A percentile compares a stretch with the other conserved stretches of the same genome.
These are phyloP conservation scores for Pygoscelis antarcticus DNA, from an alignment of 2,113 vertebrate species.

Conservation along the genomic window DNA sequence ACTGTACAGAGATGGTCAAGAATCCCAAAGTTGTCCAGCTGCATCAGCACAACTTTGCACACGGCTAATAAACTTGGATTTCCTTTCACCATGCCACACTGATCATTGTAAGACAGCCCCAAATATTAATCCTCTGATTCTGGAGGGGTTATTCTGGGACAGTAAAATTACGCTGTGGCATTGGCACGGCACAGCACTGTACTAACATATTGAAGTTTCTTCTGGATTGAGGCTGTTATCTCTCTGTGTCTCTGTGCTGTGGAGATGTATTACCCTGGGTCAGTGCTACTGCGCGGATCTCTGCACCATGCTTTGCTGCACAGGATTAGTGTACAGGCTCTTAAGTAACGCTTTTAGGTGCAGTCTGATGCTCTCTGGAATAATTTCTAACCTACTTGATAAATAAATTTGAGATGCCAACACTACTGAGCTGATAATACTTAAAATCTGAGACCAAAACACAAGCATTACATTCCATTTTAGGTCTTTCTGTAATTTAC, in stretches of 20 bases:
- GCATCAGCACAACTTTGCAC: background rate
- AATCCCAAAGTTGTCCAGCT: background rate
- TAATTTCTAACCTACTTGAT: background rate
- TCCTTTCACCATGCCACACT: background rate
- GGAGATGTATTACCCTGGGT: background rate
- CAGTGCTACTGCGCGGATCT: background rate
- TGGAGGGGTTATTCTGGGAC: background rate
- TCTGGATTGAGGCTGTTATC: background rate
- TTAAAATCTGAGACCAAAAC: background rate
- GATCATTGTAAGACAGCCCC: background rate
- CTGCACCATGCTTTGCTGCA: accelerated
- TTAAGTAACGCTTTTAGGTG: background rate
- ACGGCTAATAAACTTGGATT: background rate
- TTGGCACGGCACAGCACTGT: background rate
- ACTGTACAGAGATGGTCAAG: background rate
- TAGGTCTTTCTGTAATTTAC: background rate
- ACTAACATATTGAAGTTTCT: background rate
- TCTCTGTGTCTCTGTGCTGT: background rate
- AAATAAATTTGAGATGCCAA: background rate
- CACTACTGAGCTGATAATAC: background rate
- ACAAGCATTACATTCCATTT: background rate
- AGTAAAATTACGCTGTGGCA: background rate
- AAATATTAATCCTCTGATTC: background rate
- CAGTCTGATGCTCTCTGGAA: background rate
- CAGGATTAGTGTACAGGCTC: background rate